Evolutionary conservation across 2,797 vertebrate genomes (phyloP).

Genomic region (Poecilia picta): DNA sequence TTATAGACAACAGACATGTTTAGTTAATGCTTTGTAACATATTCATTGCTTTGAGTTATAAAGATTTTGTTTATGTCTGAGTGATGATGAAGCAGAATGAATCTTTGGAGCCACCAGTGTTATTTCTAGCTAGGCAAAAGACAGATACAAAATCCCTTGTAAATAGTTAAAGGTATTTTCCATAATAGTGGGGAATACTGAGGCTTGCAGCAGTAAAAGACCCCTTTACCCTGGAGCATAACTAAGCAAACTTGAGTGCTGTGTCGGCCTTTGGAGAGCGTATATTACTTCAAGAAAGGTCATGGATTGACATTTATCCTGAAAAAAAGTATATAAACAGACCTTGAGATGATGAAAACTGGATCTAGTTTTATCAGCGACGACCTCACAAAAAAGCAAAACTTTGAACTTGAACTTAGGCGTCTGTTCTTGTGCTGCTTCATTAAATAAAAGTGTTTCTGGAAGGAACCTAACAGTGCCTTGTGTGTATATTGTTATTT

Average conservation of each 20-base stretch:
- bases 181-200: slow-evolving; percentile 18
- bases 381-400: slow-evolving; percentile 49
- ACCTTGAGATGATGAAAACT: slow-evolving; percentile 57
- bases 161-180: not conserved
- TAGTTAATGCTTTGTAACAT: not conserved
- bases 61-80: not conserved
- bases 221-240: slow-evolving; percentile 42
- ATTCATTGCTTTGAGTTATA: not conserved
- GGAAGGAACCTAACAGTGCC: slow-evolving; percentile 25
- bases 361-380: slow-evolving; percentile 52
- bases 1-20: not conserved
- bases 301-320: slow-evolving; percentile 82
- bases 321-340: slow-evolving; percentile 68
- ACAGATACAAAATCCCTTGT: not conserved
- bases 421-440: slow-evolving; percentile 49
- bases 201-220: slow-evolving; percentile 45
- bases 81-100: not conserved
- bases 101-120: not conserved
- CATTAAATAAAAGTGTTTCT: slow-evolving; percentile 55
- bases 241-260: slow-evolving; percentile 38
- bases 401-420: slow-evolving; percentile 51
- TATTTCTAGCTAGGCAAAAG: not conserved
- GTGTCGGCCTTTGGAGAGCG: slow-evolving; percentile 55
- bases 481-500: slow-evolving; percentile 14
- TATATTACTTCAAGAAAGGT: slow-evolving; percentile 82